Percentiles rank a stretch among this genome's conserved stretches.
These are phyloP conservation scores for Antheraea assamensis DNA, from an alignment of 2,888 invertebrate species.

Conservation along the genomic window DNA sequence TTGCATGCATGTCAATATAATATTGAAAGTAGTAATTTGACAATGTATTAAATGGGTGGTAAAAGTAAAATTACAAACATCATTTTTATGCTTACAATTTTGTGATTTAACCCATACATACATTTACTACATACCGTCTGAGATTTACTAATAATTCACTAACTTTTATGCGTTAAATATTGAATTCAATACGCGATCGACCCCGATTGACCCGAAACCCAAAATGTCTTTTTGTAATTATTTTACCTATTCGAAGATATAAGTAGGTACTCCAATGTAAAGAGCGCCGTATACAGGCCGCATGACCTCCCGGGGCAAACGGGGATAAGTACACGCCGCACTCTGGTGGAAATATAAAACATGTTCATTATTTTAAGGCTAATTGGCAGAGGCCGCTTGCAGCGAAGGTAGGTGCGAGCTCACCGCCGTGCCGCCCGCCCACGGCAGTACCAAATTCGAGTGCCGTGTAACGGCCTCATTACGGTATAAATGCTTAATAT, in stretches of 20 bases:
- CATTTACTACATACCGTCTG: too few species aligned
- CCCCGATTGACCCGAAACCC: constrained; percentile 46
- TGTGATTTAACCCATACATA: too few species aligned
- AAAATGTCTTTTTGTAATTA: constrained; percentile 61
- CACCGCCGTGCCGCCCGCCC: constrained; percentile 68
- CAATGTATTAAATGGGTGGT: too few species aligned
- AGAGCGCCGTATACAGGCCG: constrained; percentile 58
- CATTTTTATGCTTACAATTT: too few species aligned
- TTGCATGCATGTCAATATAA: neutral
- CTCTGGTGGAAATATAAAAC: constrained; percentile 80
- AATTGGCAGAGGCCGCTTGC: constrained; percentile 81
- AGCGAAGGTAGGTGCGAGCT: constrained; percentile 71
- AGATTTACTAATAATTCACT: neutral
- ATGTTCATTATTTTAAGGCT: constrained; percentile 83
- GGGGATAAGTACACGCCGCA: constrained; percentile 77
- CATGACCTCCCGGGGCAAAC: constrained; percentile 79
- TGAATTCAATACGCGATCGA: constrained; percentile 36
- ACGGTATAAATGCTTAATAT: constrained; percentile 61
- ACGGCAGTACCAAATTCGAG: constrained; percentile 74
- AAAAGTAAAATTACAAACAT: too few species aligned
- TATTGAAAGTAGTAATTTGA: neutral
- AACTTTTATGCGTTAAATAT: constrained; percentile 33
- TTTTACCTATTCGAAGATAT: constrained; percentile 39
- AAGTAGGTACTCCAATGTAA: constrained; percentile 61
- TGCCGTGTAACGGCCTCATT: constrained; percentile 69